phyloP scores from a whole-genome alignment of 1,140 invertebrate species.

The roundworm (Caenorhabditis elegans) region WBcel235 BX284604.4:13699501-13700000 shows the following conservation, averaged over 20 bases:
- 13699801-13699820: no score
- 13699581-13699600: constrained; percentile 18
- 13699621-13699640: not conserved
- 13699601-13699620: constrained; percentile 24
- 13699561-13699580: no score
- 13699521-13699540: no score
- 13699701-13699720: not conserved
- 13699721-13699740: not conserved
- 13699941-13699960: no score
- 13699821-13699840: no score
- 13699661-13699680: constrained; percentile 28
- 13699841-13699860: no score
- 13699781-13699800: not conserved
- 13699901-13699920: no score
- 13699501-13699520: not conserved
- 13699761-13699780: not conserved
- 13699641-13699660: constrained; percentile 32
- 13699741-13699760: not conserved
- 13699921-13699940: no score
- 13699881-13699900: no score
- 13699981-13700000: no score
- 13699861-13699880: no score
- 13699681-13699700: constrained; percentile 23
- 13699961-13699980: no score
- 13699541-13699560: not conserved